These are phyloP conservation scores for Microtus pennsylvanicus DNA, from an alignment of 2,113 vertebrate species.

Conservation along the genomic window DNA sequence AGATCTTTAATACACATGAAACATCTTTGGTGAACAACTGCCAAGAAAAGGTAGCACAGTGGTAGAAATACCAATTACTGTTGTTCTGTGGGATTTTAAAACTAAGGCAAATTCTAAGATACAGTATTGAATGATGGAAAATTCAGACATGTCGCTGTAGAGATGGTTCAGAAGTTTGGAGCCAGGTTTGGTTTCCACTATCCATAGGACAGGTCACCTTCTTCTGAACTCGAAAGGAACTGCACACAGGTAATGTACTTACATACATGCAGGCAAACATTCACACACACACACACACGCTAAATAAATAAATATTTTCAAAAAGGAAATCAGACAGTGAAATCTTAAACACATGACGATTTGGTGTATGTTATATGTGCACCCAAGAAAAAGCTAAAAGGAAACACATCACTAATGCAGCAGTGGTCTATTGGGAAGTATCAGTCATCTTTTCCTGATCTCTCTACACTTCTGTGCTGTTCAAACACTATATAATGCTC, in stretches of 20 bases:
- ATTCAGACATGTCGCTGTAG: not conserved
- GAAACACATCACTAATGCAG: not conserved
- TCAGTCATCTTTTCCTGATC: not conserved
- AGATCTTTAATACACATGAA: not conserved
- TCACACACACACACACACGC: not conserved
- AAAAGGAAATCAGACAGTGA: not conserved
- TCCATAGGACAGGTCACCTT: not conserved
- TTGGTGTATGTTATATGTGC: not conserved
- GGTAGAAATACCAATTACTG: not conserved
- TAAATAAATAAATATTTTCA: not conserved
- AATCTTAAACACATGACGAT: not conserved
- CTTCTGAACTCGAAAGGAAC: not conserved
- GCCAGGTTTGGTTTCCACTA: not conserved
- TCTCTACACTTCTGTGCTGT: not conserved
- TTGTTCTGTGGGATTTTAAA: conserved; percentile 13
- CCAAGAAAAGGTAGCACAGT: not conserved
- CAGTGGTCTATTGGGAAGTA: not conserved
- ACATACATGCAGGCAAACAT: not conserved
- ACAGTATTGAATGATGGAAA: not conserved
- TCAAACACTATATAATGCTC: not conserved
- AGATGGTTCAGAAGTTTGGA: not conserved
- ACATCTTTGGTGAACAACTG: not conserved
- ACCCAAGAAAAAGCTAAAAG: not conserved
- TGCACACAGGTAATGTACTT: not conserved
- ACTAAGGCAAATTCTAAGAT: conserved; percentile 8